Percentiles rank a stretch among this genome's conserved stretches.
Evolutionary conservation across 2,888 invertebrate genomes (phyloP).

Genomic region (Tanypteryx hageni): DNA sequence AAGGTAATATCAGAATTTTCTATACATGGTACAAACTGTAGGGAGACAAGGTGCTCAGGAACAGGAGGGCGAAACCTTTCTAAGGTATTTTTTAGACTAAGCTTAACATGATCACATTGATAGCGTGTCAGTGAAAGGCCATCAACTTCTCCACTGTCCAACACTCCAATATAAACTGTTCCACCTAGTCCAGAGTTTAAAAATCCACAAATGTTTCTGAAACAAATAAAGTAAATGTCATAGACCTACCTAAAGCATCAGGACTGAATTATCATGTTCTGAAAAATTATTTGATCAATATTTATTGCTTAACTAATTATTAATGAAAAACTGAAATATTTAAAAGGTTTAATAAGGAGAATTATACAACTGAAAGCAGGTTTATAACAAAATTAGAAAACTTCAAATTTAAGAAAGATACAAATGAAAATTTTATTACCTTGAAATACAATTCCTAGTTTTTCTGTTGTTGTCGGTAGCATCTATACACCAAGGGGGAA

Average conservation of each 20-base stretch:
- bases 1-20: conserved; percentile 54
- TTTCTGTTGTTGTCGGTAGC: conserved; percentile 45
- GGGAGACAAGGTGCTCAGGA: conserved; percentile 66
- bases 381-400: not conserved
- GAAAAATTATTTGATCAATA: not conserved
- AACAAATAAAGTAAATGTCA: conserved; percentile 66
- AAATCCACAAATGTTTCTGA: conserved; percentile 73
- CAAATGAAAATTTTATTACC: conserved; percentile 46
- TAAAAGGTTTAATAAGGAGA: not conserved
- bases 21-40: conserved; percentile 69
- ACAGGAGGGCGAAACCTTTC: conserved; percentile 69
- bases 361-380: not conserved
- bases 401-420: not conserved
- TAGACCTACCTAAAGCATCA: not conserved
- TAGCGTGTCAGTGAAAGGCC: conserved; percentile 73
- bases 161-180: conserved; percentile 73
- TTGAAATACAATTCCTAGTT: conserved; percentile 67
- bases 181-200: conserved; percentile 74
- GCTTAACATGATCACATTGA: conserved; percentile 70
- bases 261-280: not conserved
- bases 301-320: not conserved
- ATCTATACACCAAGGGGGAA: conserved; percentile 67
- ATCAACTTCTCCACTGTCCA: conserved; percentile 72
- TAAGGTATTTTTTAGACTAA: conserved; percentile 68
- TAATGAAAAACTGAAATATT: not conserved